Evolutionary conservation across 2,113 vertebrate genomes (phyloP).

Genomic region (Notarius lentiginosus): DNA sequence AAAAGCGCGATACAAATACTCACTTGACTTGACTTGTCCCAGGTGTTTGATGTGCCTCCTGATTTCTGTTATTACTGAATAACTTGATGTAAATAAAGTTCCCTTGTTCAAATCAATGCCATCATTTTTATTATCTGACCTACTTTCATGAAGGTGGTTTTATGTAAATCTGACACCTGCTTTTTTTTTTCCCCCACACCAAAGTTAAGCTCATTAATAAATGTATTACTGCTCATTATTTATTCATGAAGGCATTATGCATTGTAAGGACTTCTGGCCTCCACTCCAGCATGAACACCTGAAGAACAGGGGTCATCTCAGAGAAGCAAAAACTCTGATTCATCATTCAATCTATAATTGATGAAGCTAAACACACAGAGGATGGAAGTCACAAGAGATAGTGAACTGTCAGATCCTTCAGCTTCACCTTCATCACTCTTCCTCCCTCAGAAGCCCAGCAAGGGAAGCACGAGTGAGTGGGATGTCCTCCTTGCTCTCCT

Average conservation of each 20-base stretch:
- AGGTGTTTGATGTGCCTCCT: background rate
- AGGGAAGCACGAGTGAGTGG: constrained; percentile 19
- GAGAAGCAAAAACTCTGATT: constrained; percentile 4
- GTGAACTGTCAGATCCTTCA: constrained; percentile 43
- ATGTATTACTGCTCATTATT: constrained; percentile 26
- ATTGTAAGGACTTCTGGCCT: constrained; percentile 10
- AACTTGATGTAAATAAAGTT: background rate
- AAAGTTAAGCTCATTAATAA: constrained; percentile 33
- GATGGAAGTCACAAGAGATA: constrained; percentile 33
- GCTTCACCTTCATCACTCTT: constrained; percentile 36
- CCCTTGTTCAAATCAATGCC: constrained; percentile 14
- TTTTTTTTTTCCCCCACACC: background rate
- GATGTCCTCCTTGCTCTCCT: constrained; percentile 4
- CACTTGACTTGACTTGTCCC: background rate
- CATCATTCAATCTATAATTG: constrained; percentile 42
- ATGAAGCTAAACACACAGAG: constrained; percentile 41
- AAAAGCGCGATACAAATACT: no score
- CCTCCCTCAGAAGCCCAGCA: constrained; percentile 1
- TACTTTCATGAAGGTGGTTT: constrained; percentile 6
- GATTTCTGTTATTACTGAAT: background rate
- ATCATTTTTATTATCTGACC: constrained; percentile 4
- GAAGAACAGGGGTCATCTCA: constrained; percentile 1
- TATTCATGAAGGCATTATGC: constrained; percentile 31
- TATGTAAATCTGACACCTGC: constrained; percentile 29
- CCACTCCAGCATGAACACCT: background rate